Base-by-base conservation (phyloP, 53 echinoderm and acorn worm genomes). In the Glandiceps talaboti region DNA sequence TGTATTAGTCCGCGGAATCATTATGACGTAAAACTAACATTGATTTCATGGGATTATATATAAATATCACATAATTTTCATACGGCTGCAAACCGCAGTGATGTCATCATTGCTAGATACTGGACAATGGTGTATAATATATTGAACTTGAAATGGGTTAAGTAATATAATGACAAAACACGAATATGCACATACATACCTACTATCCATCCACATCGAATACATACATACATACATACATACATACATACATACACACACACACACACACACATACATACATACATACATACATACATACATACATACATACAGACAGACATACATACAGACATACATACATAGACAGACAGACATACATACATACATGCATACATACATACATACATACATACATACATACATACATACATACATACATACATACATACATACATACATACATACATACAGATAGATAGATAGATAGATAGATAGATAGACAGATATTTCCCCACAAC, bases 341-440 rank as follows among this genome's bases (percentile, higher is more conserved):
- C 29, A 78, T 30, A 78, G 14, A 31, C 30, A 78, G 14, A 78
- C 30, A 78, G 14, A 78, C 32, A 78, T 78, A 31, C 30, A 78
- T 78, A 78, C 30, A 78, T 78, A 78, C 30, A 31, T 78, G 29
- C 30, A 78, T 78, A 78, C 30, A 78, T 78, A 31, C 30, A 78
- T 78, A 78, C 30, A 78, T 78, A 78, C 32, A 78, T 78, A 31
- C 30, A 78, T 78, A 78, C 30, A 78, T 78, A 78, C 30, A 31
- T 78, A 78, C 30, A 78, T 78, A 78, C 30, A 78, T 78, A 78
- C 30, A 31, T 78, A 78, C 30, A 78, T 78, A 78, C 30, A 78
- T 78, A 78, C 30, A 31, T 78, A 78, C 30, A 78, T 78, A 78
- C 30, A 78, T 78, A 78, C 30, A 31, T 31, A 78, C 26, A 31